Evolutionary conservation across 2,113 vertebrate species (phyloP), one percentile per base, ranked within the genome.

Genomic region (Pseudonaja textilis): DNA sequence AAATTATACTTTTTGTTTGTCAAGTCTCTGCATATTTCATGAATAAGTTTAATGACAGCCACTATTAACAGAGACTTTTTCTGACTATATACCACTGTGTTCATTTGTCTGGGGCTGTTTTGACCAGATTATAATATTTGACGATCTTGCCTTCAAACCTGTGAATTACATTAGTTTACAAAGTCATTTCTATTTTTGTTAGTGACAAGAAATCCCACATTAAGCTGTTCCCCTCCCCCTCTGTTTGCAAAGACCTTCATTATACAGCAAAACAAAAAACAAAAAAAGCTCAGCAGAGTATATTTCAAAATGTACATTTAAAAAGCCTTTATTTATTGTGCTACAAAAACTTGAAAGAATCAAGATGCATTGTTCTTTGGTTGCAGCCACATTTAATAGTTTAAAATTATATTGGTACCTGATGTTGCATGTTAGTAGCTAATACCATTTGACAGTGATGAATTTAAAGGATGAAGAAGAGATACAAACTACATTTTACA

Each of bases 401-500:
- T 97, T 97, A 97, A 97, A 97, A 97, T 97, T 97, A 97, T 98
- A 97, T 98, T 97, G 97, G 97, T 97, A 98, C 98, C 97, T 98
- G 97, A 98, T 98, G 97, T 97, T 98, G 97, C 97, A 97, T 97
- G 97, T 98, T 98, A 98, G 96, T 97, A 97, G 97, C 97, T 97
- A 97, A 98, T 98, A 96, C 96, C 96, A 94, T 97, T 97, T 97
- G 98, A 98, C 97, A 98, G 97, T 97, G 97, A 98, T 97, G 97
- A 98, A 98, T 98, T 98, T 98, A 98, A 97, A 97, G 97, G 97
- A 98, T 98, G 98, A 97, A 97, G 97, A 97, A 98, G 97, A 97
- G 97, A 97, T 98, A 97, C 97, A 98, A 98, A 98, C 97, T 97
- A 97, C 98, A 98, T 98, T 99, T 99, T 99, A 98, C 97, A 98